These are phyloP conservation scores for Zootermopsis nevadensis DNA, from an alignment of 2,888 invertebrate genomes.

Conservation along the genomic window DNA sequence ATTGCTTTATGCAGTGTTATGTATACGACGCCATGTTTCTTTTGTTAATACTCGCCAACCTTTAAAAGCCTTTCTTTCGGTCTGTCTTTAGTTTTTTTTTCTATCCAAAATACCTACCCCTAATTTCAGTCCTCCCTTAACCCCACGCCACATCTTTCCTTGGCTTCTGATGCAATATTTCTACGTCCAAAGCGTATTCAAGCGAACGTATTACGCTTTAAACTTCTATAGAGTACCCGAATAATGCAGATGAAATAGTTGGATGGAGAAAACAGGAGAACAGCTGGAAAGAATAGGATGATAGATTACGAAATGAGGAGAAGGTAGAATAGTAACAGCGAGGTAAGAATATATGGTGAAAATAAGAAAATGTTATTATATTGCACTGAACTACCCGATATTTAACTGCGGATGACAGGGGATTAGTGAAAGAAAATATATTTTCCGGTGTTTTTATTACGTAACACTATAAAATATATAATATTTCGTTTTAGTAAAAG, in stretches of 20 bases:
- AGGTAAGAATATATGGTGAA: not conserved
- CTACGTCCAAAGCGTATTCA: not conserved
- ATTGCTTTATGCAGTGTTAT: too few relatives aligned
- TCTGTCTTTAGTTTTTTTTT: not conserved
- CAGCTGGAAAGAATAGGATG: not conserved
- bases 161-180: not conserved
- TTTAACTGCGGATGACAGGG: not conserved
- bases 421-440: not conserved
- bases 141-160: not conserved
- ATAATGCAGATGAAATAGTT: slow-evolving; percentile 24
- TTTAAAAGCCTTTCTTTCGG: not conserved
- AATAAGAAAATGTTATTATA: not conserved
- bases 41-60: too few relatives aligned
- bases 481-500: too few relatives aligned
- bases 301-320: not conserved
- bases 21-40: too few relatives aligned
- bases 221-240: not conserved
- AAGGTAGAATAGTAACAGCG: not conserved
- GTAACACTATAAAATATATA: too few relatives aligned
- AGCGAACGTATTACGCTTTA: not conserved
- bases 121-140: not conserved
- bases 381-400: not conserved
- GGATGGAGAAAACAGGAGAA: not conserved
- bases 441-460: too few relatives aligned
- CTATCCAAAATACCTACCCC: slow-evolving; percentile 4